Evolutionary conservation across 2,113 vertebrate genomes (phyloP).

Genomic region (Pelodiscus sinensis): DNA sequence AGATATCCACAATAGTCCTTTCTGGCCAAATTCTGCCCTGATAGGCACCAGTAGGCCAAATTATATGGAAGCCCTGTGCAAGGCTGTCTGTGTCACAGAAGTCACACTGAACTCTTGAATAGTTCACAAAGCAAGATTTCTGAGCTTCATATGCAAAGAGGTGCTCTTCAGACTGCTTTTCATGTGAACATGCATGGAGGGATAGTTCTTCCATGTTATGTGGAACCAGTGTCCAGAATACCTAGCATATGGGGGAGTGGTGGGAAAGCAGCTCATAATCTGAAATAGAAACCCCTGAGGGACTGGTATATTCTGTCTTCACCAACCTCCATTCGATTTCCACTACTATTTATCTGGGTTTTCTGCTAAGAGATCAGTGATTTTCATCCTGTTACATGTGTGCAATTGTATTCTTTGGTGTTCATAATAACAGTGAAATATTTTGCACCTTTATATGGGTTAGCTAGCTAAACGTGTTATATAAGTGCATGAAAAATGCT

Average conservation of each 20-base stretch:
- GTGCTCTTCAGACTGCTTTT: not conserved
- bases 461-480: not conserved
- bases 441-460: not conserved
- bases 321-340: not conserved
- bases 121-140: not conserved
- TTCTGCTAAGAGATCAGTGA: accelerated
- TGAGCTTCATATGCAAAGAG: no score
- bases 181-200: not conserved
- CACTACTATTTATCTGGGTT: not conserved
- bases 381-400: not conserved
- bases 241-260: accelerated
- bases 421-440: not conserved
- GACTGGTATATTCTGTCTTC: not conserved
- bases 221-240: not conserved
- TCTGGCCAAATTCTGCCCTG: not conserved
- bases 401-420: accelerated
- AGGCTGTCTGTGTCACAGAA: accelerated
- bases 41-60: accelerated
- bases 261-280: accelerated
- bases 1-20: not conserved
- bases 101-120: not conserved
- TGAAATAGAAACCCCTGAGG: not conserved
- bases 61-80: not conserved
- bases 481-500: not conserved
- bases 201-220: accelerated